These are phyloP conservation scores for Asteroscopus sphinx DNA, from an alignment of 2,888 invertebrate species.

Conservation along the genomic window DNA sequence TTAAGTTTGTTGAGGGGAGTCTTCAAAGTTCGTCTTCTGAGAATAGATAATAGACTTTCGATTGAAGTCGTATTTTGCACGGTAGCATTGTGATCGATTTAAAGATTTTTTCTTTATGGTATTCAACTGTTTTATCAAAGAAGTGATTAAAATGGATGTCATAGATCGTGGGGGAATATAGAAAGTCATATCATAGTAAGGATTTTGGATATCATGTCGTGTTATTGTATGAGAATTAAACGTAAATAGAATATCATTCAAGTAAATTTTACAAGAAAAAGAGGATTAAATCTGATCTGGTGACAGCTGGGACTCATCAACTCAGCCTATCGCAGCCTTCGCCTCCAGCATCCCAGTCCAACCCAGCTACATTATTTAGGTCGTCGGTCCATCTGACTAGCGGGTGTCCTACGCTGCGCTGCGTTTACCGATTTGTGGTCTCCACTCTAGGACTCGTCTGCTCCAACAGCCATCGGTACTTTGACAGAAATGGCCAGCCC, in stretches of 20 bases:
- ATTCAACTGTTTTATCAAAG: constrained; percentile 44
- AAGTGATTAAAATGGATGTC: constrained; percentile 28
- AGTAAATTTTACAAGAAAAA: too few relatives aligned
- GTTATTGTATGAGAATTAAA: constrained; percentile 15
- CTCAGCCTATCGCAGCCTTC: too few relatives aligned
- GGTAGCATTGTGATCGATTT: constrained; percentile 44
- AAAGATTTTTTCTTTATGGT: constrained; percentile 48
- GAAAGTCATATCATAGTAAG: constrained; percentile 3
- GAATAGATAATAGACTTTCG: constrained; percentile 49
- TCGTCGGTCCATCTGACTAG: too few relatives aligned
- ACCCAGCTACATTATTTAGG: too few relatives aligned
- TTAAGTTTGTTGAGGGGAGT: constrained; percentile 25
- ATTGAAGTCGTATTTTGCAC: constrained; percentile 54
- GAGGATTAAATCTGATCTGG: too few relatives aligned
- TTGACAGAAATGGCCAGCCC: too few relatives aligned
- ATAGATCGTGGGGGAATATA: constrained; percentile 13
- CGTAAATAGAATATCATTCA: background rate
- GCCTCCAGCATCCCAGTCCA: too few relatives aligned
- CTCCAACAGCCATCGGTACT: too few relatives aligned
- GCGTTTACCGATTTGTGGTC: too few relatives aligned
- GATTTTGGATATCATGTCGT: constrained; percentile 21
- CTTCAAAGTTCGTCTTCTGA: constrained; percentile 32
- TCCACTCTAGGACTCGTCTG: too few relatives aligned
- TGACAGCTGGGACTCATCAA: too few relatives aligned
- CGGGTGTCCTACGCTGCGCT: too few relatives aligned